A percentile compares a stretch with the other conserved stretches of the same genome.
phyloP scores from a whole-genome alignment of 2,888 invertebrate genomes.

The Cheilosia vulpina region DNA sequence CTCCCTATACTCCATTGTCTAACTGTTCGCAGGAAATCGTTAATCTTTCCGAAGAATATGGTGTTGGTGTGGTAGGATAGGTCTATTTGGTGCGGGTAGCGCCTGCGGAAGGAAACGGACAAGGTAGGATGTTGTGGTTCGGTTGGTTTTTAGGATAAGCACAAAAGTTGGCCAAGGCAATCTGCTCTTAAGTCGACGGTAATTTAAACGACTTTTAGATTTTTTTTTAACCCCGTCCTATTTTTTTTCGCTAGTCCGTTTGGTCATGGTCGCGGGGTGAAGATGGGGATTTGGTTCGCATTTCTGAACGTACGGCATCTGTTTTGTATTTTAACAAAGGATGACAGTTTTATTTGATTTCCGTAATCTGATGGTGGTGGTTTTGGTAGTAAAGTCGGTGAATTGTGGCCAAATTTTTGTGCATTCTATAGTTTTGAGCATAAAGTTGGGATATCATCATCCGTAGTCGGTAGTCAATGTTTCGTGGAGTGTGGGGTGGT shows the following conservation, averaged over 20 bases:
- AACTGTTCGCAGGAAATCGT: slow-evolving; percentile 61
- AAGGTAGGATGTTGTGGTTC: slow-evolving; percentile 64
- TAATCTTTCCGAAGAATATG: slow-evolving; percentile 46
- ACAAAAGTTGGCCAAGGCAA: slow-evolving; percentile 53
- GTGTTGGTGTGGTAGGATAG: slow-evolving; percentile 1
- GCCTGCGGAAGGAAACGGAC: slow-evolving; percentile 50
- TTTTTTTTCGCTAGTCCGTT: slow-evolving; percentile 2
- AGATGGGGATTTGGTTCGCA: background rate
- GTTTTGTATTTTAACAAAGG: slow-evolving; percentile 66
- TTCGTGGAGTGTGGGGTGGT: background rate
- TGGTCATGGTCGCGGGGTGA: background rate
- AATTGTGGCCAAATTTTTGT: slow-evolving; percentile 44
- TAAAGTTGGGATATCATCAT: slow-evolving; percentile 4
- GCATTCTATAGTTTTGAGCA: slow-evolving; percentile 1
- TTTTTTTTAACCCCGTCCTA: slow-evolving; percentile 37
- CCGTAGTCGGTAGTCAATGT: slow-evolving; percentile 24
- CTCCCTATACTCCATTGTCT: slow-evolving; percentile 12
- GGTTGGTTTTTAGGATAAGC: slow-evolving; percentile 60
- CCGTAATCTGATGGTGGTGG: slow-evolving; percentile 55
- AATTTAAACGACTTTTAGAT: slow-evolving; percentile 53
- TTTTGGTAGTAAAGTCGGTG: slow-evolving; percentile 37
- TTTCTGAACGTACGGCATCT: slow-evolving; percentile 39
- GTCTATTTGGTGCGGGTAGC: background rate
- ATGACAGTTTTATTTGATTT: slow-evolving; percentile 60
- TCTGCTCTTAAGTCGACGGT: slow-evolving; percentile 64